Evolutionary conservation across 2,113 vertebrate genomes (phyloP).

Genomic region (Semicossyphus pulcher): DNA sequence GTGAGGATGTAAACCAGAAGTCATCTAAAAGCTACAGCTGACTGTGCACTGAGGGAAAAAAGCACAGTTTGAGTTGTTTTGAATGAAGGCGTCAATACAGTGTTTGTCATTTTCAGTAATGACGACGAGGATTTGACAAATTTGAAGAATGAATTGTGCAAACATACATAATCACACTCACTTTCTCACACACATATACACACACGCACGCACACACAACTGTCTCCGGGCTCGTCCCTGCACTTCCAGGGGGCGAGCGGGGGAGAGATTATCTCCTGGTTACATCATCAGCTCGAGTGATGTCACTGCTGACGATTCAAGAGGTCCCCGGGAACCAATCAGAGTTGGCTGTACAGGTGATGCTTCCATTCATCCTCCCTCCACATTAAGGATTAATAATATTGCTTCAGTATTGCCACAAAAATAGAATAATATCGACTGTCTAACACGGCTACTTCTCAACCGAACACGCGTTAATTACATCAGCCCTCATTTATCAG

Average conservation of each 20-base stretch:
- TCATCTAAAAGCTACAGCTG: conserved; percentile 42
- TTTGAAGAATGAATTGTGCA: conserved; percentile 55
- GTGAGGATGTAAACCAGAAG: conserved; percentile 58
- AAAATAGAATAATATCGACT: conserved; percentile 70
- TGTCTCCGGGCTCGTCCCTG: conserved; percentile 34
- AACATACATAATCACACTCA: conserved; percentile 18
- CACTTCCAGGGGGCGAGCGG: conserved; percentile 29
- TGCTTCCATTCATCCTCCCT: conserved; percentile 63
- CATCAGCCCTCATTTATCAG: conserved; percentile 75
- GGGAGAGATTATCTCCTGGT: conserved; percentile 72
- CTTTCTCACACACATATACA: conserved; percentile 11
- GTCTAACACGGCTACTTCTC: conserved; percentile 69
- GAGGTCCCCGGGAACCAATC: conserved; percentile 64
- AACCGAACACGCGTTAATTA: conserved; percentile 59
- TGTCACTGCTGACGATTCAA: conserved; percentile 59
- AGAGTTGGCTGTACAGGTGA: conserved; percentile 64
- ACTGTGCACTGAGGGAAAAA: conserved; percentile 22
- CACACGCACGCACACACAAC: background rate
- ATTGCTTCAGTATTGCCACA: conserved; percentile 87
- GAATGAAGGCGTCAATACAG: conserved; percentile 49
- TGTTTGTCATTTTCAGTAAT: conserved; percentile 50
- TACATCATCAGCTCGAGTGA: conserved; percentile 73
- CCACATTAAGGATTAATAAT: conserved; percentile 81
- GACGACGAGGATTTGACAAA: conserved; percentile 39
- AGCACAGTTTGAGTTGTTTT: conserved; percentile 34